A percentile compares a stretch with the other conserved stretches of the same genome.
phyloP scores from a whole-genome alignment of 2,113 vertebrate species.

The Vulpes ferrilata region DNA sequence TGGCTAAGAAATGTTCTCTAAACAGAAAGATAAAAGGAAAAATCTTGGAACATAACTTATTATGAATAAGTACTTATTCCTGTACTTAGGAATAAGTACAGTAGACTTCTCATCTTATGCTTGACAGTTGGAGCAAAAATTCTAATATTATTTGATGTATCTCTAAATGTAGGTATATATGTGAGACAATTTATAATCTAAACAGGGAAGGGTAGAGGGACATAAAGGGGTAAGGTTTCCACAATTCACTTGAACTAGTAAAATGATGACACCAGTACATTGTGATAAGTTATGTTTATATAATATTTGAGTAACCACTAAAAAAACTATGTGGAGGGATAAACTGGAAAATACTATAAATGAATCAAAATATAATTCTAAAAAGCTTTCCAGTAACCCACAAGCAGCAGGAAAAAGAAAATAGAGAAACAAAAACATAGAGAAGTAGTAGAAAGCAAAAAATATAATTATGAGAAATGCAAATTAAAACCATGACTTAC shows the following conservation, averaged over 20 bases:
- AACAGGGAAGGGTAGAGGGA: background rate
- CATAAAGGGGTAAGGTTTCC: background rate
- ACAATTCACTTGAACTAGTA: background rate
- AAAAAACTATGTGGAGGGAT: background rate
- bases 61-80: no score
- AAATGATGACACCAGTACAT: background rate
- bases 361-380: background rate
- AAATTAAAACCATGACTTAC: background rate
- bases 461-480: background rate
- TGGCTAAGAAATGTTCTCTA: background rate
- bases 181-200: background rate
- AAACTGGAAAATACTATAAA: background rate
- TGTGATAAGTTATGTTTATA: slow-evolving; percentile 4
- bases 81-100: background rate
- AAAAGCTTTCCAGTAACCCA: background rate
- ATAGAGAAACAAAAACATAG: background rate
- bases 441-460: background rate
- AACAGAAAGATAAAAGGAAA: background rate
- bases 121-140: background rate
- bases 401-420: background rate
- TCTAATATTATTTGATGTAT: background rate
- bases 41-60: background rate
- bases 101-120: background rate
- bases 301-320: background rate
- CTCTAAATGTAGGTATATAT: background rate